Percentiles rank a stretch among this genome's conserved stretches.
phyloP scores from a whole-genome alignment of 2,797 vertebrate genomes.

The Sebastes cheni region DNA sequence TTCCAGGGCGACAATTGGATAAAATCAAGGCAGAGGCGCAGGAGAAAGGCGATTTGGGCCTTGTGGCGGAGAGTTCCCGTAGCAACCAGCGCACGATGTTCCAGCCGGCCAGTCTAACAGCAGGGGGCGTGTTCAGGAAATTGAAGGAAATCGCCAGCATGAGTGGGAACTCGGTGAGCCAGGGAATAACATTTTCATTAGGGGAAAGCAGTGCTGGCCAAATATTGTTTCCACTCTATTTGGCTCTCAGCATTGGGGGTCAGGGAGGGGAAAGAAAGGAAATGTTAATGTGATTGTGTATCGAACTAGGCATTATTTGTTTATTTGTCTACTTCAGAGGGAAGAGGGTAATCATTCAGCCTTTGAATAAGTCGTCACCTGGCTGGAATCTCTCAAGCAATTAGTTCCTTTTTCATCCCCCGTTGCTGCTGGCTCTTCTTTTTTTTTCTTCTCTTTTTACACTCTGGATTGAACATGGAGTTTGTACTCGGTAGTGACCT shows the following conservation, averaged over 20 bases:
- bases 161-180: conserved; percentile 89
- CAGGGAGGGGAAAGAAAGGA: conserved; percentile 4
- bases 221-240: conserved; percentile 46
- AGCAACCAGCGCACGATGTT: conserved; percentile 92
- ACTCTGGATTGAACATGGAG: conserved; percentile 50
- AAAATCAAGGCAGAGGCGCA: conserved; percentile 88
- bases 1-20: conserved; percentile 90
- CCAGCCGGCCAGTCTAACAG: conserved; percentile 86
- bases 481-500: conserved; percentile 63
- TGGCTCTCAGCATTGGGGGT: background rate
- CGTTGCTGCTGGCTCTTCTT: background rate
- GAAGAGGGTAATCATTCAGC: conserved; percentile 9
- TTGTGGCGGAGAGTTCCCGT: conserved; percentile 92
- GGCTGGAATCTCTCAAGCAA: conserved; percentile 40
- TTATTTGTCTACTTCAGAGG: conserved; percentile 27
- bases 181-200: conserved; percentile 65
- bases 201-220: conserved; percentile 5
- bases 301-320: conserved; percentile 30
- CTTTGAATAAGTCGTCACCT: conserved; percentile 43
- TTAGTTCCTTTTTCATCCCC: conserved; percentile 41
- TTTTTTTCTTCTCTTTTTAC: background rate
- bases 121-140: conserved; percentile 85
- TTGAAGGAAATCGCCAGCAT: conserved; percentile 90
- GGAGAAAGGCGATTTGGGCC: conserved; percentile 90
- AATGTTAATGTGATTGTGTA: conserved; percentile 36